Conservation (phyloP, 2,888 invertebrate species). For the Drosophila limbata region DNA sequence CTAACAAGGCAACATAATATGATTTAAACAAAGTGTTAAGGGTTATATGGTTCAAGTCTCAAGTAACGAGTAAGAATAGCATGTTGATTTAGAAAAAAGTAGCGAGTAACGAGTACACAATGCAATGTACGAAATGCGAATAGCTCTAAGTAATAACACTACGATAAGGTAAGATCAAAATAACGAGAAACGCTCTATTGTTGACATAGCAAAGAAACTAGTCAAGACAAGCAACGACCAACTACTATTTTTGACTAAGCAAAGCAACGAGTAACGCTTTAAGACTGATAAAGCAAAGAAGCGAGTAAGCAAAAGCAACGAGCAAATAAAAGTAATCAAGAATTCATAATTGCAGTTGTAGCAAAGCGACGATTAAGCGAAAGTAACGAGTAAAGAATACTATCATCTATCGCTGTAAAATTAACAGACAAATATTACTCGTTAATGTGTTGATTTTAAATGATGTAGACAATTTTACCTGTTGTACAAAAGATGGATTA, state of each 20-base stretch:
- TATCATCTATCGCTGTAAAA: not conserved
- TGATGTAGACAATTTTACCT: not conserved
- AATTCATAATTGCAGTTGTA: no score
- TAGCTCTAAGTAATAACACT: no score
- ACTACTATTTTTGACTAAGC: no score
- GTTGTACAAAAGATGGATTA: not conserved
- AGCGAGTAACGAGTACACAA: not conserved
- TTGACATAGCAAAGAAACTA: no score
- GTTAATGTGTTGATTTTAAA: no score
- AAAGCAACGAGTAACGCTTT: not conserved
- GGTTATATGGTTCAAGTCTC: not conserved
- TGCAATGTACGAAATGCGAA: not conserved
- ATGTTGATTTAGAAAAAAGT: not conserved
- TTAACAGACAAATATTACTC: not conserved
- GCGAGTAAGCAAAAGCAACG: not conserved
- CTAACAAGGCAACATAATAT: not conserved
- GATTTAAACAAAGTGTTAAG: not conserved
- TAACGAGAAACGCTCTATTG: no score
- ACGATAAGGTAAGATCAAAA: no score
- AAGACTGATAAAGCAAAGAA: not conserved
- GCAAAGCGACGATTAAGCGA: not conserved
- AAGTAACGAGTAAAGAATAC: not conserved
- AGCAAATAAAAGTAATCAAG: not conserved
- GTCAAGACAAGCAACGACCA: no score
- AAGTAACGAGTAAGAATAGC: not conserved